phyloP scores from a whole-genome alignment of 2,113 vertebrate species.

The Synodontis membranacea region DNA sequence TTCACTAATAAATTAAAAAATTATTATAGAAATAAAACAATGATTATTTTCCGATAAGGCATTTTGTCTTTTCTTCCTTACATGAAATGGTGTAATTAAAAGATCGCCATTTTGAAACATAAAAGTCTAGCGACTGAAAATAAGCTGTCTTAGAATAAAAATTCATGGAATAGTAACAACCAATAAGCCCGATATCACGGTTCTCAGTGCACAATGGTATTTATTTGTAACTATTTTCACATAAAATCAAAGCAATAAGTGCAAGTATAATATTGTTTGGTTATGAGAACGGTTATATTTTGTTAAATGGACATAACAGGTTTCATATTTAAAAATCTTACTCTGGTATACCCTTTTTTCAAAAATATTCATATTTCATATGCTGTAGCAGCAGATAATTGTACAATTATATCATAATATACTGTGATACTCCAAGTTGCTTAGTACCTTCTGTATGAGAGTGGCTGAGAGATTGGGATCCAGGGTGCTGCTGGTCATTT shows the following conservation, averaged over 20 bases:
- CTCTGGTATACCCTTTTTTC: neutral
- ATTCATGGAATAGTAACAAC: neutral
- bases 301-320: neutral
- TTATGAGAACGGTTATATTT: neutral
- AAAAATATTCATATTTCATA: neutral
- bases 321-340: neutral
- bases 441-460: slow-evolving; percentile 78
- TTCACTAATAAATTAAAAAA: neutral
- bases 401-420: neutral
- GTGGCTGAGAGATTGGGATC: slow-evolving; percentile 63
- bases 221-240: neutral
- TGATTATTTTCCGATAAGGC: neutral
- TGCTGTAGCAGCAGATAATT: neutral
- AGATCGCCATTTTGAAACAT: neutral
- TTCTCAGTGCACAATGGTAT: neutral
- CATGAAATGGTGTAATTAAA: neutral
- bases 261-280: neutral
- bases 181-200: neutral
- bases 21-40: neutral
- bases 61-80: neutral
- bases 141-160: neutral
- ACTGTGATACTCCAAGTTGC: neutral
- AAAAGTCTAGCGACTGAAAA: neutral
- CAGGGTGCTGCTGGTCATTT: neutral
- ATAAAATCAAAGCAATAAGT: neutral